phyloP scores from a whole-genome alignment of 1,140 invertebrate species.

The Pseudobourletiella spinata region DNA sequence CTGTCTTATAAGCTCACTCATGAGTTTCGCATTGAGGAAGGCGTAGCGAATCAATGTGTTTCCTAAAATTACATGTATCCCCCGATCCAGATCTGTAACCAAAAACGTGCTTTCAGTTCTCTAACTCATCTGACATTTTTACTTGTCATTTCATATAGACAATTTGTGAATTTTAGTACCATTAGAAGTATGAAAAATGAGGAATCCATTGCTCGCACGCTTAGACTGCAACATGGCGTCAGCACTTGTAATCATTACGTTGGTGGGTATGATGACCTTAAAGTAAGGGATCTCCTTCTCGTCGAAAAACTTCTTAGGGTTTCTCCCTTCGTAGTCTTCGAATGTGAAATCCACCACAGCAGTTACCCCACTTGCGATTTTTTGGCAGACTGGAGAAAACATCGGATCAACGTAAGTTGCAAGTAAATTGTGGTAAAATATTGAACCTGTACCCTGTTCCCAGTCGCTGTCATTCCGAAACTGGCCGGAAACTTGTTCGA shows the following conservation, averaged over 20 bases:
- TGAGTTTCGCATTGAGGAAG: conserved; percentile 23
- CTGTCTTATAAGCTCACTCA: conserved; percentile 25
- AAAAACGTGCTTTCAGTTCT: background rate
- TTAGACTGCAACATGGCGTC: conserved; percentile 26
- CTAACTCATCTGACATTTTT: background rate
- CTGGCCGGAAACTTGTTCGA: conserved; percentile 4
- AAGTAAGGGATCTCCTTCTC: conserved; percentile 31
- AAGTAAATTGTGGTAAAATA: no score
- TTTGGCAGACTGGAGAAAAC: conserved; percentile 36
- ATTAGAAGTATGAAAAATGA: conserved; percentile 28
- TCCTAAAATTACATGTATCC: conserved; percentile 29
- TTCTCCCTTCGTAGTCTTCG: conserved; percentile 11
- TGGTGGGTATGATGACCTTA: conserved; percentile 24
- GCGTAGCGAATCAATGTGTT: conserved; percentile 34
- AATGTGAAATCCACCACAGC: conserved; percentile 28
- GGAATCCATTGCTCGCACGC: conserved; percentile 30
- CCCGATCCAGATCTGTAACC: conserved; percentile 25
- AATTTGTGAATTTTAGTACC: no score
- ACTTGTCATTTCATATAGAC: background rate
- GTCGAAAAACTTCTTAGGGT: conserved; percentile 22
- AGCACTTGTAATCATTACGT: conserved; percentile 19
- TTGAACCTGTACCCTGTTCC: conserved; percentile 27
- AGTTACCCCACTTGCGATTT: conserved; percentile 18
- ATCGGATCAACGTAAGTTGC: no score
- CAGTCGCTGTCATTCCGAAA: conserved; percentile 27